Conservation (phyloP, 2,797 vertebrate species). For the Clarias pachynema region DNA sequence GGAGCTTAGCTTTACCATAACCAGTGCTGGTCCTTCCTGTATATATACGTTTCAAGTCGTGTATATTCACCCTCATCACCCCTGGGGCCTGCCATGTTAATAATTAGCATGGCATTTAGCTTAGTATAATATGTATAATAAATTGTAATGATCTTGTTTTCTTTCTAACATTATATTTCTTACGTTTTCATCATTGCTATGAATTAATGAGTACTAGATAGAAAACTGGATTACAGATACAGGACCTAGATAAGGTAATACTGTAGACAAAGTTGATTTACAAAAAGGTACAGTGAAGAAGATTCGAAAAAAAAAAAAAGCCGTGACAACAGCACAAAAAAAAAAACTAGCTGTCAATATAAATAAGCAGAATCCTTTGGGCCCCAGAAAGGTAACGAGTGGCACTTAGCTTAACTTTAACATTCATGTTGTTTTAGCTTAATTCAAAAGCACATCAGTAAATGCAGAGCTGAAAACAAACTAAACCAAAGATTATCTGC, state of each 20-base stretch:
- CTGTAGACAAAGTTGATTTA: not conserved
- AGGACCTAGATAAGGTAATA: not conserved
- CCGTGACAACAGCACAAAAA: not conserved
- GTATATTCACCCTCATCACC: not conserved
- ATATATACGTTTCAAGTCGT: slow-evolving; percentile 2
- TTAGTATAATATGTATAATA: not conserved
- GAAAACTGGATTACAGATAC: not conserved
- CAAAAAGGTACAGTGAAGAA: not conserved
- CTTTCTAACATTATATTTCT: not conserved
- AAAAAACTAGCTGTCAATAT: not conserved
- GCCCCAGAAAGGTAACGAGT: slow-evolving; percentile 6
- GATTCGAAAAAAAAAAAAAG: not conserved
- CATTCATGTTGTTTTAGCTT: slow-evolving; percentile 43
- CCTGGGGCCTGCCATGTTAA: slow-evolving; percentile 9
- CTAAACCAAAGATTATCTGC: slow-evolving; percentile 18
- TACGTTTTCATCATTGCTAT: not conserved
- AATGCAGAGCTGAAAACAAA: slow-evolving; percentile 34
- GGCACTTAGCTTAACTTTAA: slow-evolving; percentile 35
- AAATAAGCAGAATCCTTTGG: not conserved
- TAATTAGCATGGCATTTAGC: not conserved
- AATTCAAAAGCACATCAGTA: slow-evolving; percentile 12
- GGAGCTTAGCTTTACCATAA: slow-evolving; percentile 46
- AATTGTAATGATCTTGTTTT: not conserved
- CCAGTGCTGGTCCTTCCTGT: slow-evolving; percentile 29
- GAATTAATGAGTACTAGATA: not conserved